Evolutionary conservation across 2,888 invertebrate species (phyloP).

Genomic region (Andrena fulva): DNA sequence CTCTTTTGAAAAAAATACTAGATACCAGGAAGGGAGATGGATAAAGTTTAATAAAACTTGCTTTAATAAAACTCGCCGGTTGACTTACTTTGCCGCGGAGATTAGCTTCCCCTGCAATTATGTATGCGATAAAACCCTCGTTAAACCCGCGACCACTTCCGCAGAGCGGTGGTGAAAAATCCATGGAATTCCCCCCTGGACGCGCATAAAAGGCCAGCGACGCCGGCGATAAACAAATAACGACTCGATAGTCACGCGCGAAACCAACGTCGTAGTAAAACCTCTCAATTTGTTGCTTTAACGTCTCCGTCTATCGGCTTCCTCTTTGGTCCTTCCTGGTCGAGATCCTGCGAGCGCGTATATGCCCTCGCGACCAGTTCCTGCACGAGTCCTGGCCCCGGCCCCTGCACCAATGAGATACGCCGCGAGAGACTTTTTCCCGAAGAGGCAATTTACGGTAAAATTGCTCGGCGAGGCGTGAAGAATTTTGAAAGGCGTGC

Average conservation of each 20-base stretch:
- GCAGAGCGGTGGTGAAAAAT: neutral
- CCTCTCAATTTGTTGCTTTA: constrained; percentile 67
- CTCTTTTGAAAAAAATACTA: neutral
- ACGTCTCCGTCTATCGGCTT: constrained; percentile 59
- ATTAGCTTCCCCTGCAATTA: too few relatives aligned
- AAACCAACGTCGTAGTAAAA: constrained; percentile 45
- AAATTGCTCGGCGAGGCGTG: constrained; percentile 80
- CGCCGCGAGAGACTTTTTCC: constrained; percentile 69
- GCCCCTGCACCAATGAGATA: constrained; percentile 73
- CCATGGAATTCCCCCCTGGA: neutral
- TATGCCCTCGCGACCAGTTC: constrained; percentile 58
- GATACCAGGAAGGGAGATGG: neutral
- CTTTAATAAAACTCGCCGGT: neutral
- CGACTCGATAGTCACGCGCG: constrained; percentile 18
- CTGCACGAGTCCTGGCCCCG: constrained; percentile 41
- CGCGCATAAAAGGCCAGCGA: neutral
- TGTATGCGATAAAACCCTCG: neutral
- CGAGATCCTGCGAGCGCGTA: constrained; percentile 59
- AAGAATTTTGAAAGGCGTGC: constrained; percentile 82
- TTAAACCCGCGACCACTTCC: neutral
- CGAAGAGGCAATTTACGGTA: constrained; percentile 79
- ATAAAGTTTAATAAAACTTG: neutral
- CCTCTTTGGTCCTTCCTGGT: constrained; percentile 63
- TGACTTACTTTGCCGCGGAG: too few relatives aligned
- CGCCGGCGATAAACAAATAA: constrained; percentile 35